Evolutionary conservation across 2,888 invertebrate species (phyloP), one percentile per base, ranked within the genome.

Genomic region (Dicycla oo): DNA sequence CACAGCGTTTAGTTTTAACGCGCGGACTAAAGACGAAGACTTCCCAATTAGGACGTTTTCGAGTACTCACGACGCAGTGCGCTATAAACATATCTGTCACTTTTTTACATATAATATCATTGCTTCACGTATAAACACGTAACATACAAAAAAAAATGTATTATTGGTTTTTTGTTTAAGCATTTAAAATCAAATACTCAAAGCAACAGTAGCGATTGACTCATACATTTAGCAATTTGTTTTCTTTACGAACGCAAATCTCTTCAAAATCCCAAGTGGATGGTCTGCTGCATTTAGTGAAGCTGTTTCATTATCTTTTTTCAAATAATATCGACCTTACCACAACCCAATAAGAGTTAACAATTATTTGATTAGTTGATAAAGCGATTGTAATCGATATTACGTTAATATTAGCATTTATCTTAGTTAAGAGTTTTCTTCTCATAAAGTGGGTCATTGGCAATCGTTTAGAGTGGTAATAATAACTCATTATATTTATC

Each of bases 401-500:
- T 3, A 47, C 58, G 64, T 54, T 82, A 67, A 60, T 79, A 72
- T 79, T 79, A 82, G 66, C 73, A 67, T 79, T 79, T 49, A 53
- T 72, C 78, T 78, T 56, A 30, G 51, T 75, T 69, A 58, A 60
- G 71, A 78, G 71, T 71, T 79, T 78, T 82, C 79, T 64, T 51
- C 47, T 45, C 7, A 34, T 1, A 3, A 78, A 38, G 54, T 82
- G 45, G 79, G 79, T 79, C 79, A 79, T 72, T 79, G 79, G 26
- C 72, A 82, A 62, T 40, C 15, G 11, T 67, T 26, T 18, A 18
- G n/a, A 70, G 43, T 20, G 54, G 45, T 78, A 26, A 30, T 71
- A 64, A 64, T 38, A 79, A 72, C 79, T 78, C 60, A 79, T 82
- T 79, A 79, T 56, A 64, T 66, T 79, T 79, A 79, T 79, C 79